phyloP scores from a whole-genome alignment of 2,113 vertebrate genomes.

The Callaeas wilsoni region DNA sequence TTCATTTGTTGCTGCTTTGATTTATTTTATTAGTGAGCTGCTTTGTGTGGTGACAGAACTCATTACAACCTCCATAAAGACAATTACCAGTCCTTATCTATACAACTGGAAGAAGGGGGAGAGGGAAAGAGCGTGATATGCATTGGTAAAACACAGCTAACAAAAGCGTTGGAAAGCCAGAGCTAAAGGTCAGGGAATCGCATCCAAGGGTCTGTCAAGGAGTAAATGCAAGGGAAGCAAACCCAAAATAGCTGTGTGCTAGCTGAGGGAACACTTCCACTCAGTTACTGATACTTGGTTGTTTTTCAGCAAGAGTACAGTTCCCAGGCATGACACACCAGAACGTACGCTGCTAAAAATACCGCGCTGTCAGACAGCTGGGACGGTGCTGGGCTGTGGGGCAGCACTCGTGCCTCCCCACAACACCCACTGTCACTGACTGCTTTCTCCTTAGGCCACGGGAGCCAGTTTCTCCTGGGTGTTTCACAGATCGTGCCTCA shows the following conservation, averaged over 20 bases:
- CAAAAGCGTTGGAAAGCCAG: background rate
- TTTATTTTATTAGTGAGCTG: conserved; percentile 74
- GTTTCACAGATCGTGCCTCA: background rate
- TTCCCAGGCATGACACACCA: background rate
- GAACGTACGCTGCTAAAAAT: background rate
- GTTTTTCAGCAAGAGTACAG: background rate
- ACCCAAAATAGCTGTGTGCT: background rate
- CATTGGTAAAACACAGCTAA: conserved; percentile 10
- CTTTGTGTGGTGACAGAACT: conserved; percentile 74
- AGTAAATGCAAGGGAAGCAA: conserved; percentile 22
- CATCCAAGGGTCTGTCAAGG: conserved; percentile 17
- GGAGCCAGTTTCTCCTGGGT: background rate
- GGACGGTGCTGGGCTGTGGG: background rate
- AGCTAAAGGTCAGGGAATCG: background rate
- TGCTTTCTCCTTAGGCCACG: background rate
- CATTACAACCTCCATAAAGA: conserved; percentile 72
- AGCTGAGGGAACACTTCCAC: background rate
- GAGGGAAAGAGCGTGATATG: background rate
- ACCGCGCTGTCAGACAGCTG: background rate
- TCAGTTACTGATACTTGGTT: background rate
- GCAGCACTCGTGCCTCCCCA: background rate
- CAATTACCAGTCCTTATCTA: conserved; percentile 70
- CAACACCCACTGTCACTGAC: background rate
- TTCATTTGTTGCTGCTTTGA: conserved; percentile 71
- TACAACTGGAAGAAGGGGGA: conserved; percentile 39